Conservation (phyloP, 2,888 invertebrate genomes). For the Drosophila paucipuncta region DNA sequence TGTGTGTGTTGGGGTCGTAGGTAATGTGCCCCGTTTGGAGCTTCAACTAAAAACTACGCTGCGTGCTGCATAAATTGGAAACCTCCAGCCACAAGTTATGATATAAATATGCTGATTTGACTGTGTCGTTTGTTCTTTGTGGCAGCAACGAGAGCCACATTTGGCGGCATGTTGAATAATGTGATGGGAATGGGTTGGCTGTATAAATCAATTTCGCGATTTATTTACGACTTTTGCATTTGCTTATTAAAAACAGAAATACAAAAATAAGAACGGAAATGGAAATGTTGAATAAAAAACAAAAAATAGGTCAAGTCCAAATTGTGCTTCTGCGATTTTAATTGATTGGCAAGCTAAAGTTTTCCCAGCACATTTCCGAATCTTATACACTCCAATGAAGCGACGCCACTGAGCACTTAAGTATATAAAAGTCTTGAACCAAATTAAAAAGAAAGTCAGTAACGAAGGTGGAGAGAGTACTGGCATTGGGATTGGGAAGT, state of each 20-base stretch:
- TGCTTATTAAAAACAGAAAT: slow-evolving; percentile 42
- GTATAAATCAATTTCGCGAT: slow-evolving; percentile 68
- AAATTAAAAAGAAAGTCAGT: slow-evolving; percentile 40
- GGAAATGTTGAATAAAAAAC: slow-evolving; percentile 22
- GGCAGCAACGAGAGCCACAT: slow-evolving; percentile 1
- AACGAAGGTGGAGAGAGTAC: background rate
- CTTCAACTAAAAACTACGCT: slow-evolving; percentile 27
- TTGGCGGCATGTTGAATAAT: slow-evolving; percentile 8
- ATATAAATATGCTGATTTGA: slow-evolving; percentile 51
- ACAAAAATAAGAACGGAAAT: background rate
- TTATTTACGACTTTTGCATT: slow-evolving; percentile 63
- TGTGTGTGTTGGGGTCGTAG: background rate
- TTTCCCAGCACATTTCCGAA: slow-evolving; percentile 6
- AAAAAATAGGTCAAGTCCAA: slow-evolving; percentile 15
- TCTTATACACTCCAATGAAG: slow-evolving; percentile 12
- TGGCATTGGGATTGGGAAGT: background rate
- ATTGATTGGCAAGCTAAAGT: slow-evolving; percentile 25
- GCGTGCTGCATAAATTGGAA: slow-evolving; percentile 56
- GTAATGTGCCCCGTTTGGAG: slow-evolving; percentile 6
- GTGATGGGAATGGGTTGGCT: background rate
- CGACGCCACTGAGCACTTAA: slow-evolving; percentile 16
- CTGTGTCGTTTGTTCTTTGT: slow-evolving; percentile 14
- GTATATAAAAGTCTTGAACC: slow-evolving; percentile 24
- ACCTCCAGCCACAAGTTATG: slow-evolving; percentile 40
- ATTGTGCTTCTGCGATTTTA: slow-evolving; percentile 23